Base-by-base conservation (phyloP, 2,797 vertebrate species). In the Falco columbarius region DNA sequence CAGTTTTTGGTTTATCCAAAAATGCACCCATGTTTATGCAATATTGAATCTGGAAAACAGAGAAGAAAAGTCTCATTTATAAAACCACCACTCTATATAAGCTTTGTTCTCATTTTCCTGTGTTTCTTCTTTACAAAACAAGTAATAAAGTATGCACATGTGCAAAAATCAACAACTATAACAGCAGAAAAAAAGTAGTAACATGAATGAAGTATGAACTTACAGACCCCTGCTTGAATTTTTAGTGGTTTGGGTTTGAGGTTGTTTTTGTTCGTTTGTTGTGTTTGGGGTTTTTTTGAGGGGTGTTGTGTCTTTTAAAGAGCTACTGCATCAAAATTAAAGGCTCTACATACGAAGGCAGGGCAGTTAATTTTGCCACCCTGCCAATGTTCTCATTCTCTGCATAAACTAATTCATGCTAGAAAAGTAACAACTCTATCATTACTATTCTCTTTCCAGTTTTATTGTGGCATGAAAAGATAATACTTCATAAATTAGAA, bases 1-100 rank as follows among this genome's bases (percentile, higher is more conserved):
- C 99, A 16, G 99, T 99, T 99, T 99, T 99, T 98, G 99, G 99
- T 98, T 99, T 99, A 98, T 99, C 99, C 98, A 99, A 98, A 98
- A 99, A 99, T 77, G 99, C 99, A 98, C 99, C 99, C 99, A 99
- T 99, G 97, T 98, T 99, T 98, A 98, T 98, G 99, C 98, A 98
- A 94, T 95, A 97, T 96, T 95, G 91, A 97, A 97, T 98, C 98
- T 99, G 95, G 81, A 98, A 98, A 97, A 90, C 85, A 96, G 79
- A 97, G 83, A 97, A 93, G 82, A 94, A 47, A 63, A 88, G 44
- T 83, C 84, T 97, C 89, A 91, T 47, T 92, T 85, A 87, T 81
- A 67, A 92, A 86, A 6, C 51, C 51, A 86, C 18, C 42, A 58
- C 18, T 49, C 29, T 54, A 51, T 8, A 6, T 9, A 72, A 70